Percentiles rank a stretch among this genome's conserved stretches.
phyloP scores from a whole-genome alignment of 1,140 invertebrate genomes.

The Cyphomyrmex costatus region DNA sequence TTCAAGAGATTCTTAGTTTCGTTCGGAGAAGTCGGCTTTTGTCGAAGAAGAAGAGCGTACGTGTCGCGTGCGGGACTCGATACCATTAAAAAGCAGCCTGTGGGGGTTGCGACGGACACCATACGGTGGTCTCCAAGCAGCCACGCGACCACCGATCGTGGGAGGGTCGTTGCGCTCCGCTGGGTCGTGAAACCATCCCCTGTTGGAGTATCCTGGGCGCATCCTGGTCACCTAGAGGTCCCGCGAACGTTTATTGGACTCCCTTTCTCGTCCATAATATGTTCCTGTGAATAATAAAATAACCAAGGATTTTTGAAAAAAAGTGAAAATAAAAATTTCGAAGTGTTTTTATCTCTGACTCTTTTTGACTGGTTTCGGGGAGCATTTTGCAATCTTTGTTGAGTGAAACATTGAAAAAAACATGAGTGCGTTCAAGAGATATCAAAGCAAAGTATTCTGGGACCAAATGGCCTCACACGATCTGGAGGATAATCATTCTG shows the following conservation, averaged over 20 bases:
- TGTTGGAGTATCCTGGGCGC: constrained; percentile 23
- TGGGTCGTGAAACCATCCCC: constrained; percentile 78
- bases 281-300: background rate
- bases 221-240: constrained; percentile 29
- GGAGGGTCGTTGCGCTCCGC: constrained; percentile 78
- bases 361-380: background rate
- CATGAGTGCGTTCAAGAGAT: constrained; percentile 84
- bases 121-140: constrained; percentile 77
- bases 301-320: background rate
- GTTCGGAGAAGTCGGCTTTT: background rate
- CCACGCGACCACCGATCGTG: constrained; percentile 76
- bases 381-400: constrained; percentile 1
- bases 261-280: constrained; percentile 16
- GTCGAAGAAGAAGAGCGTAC: constrained; percentile 26
- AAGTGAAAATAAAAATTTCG: background rate
- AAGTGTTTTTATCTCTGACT: background rate
- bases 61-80: constrained; percentile 50
- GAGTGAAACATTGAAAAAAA: constrained; percentile 42
- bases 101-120: constrained; percentile 75
- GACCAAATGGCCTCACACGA: constrained; percentile 81
- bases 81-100: constrained; percentile 38
- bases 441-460: constrained; percentile 85
- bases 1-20: background rate
- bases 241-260: background rate
- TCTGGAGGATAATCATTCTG: constrained; percentile 54